Evolutionary conservation across 2,113 vertebrate genomes (phyloP).

Genomic region (Sarotherodon lohbergeri): DNA sequence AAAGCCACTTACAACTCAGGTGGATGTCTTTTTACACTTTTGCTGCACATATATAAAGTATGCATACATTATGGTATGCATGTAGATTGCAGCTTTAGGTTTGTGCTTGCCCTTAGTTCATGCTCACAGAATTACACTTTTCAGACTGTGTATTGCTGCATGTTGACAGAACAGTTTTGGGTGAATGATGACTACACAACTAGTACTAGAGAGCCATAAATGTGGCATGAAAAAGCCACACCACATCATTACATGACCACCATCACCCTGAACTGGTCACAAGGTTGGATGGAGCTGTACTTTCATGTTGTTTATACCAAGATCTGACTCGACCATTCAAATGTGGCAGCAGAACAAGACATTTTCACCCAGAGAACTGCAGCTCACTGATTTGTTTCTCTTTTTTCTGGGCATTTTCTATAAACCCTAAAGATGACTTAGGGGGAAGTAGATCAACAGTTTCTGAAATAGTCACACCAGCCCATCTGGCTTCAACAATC

Average conservation of each 20-base stretch:
- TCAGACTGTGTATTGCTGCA: background rate
- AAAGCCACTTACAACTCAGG: background rate
- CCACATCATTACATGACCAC: background rate
- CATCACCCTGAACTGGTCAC: background rate
- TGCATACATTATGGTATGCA: background rate
- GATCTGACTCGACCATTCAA: background rate
- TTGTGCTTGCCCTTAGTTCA: background rate
- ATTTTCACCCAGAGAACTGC: background rate
- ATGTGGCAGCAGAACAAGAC: background rate
- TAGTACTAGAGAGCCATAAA: background rate
- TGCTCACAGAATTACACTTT: background rate
- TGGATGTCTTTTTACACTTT: background rate
- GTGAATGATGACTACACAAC: background rate
- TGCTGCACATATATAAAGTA: background rate
- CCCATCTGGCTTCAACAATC: background rate
- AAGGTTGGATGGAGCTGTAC: background rate
- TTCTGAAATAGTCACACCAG: background rate
- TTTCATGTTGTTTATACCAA: background rate
- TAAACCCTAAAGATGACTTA: background rate
- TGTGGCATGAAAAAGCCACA: background rate
- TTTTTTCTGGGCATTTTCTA: background rate
- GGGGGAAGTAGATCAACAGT: background rate
- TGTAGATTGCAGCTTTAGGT: background rate
- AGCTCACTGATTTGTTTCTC: background rate
- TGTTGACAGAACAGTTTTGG: background rate